Evolutionary conservation across 2,888 invertebrate species (phyloP), one percentile per base, ranked within the genome.

Genomic region (Latrodectus elegans): DNA sequence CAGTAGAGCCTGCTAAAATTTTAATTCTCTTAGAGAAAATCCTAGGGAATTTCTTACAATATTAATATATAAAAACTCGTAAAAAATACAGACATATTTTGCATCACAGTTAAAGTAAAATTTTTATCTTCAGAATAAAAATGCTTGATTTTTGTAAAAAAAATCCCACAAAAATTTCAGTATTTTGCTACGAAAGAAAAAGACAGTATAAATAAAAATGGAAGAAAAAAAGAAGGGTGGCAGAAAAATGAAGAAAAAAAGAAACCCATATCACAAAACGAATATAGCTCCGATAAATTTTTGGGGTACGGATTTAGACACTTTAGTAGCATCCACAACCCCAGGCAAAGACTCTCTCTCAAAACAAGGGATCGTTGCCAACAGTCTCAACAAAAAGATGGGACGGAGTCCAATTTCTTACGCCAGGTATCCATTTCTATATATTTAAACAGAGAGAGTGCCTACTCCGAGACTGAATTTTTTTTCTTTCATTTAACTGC

Each of bases 401-500:
- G 86, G 86, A 76, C 65, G 72, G 76, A 77, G 77, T 87, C 86
- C 86, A 87, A 87, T 87, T 87, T 87, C 86, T 65, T 65, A 53
- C 81, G 67, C 53, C 81, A 77, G 86, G 86, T 81, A 87, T 87
- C 86, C 86, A 81, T 87, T 87, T 87, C 86, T 82, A 81, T 87
- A 82, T 87, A 87, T 87, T 87, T 87, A 87, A 87, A 77, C 81
- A 87, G 74, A 60, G 60, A 12, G 60, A 60, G n/a, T 60, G 60
- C 60, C 60, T 60, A 11, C 60, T 60, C 71, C 60, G 38, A 51
- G 60, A 4, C 53, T 22, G 55, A n/a, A 75, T 38, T 15, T 64
- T 75, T 60, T 15, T 51, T 1, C 22, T 71, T 67, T 38, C 38
- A 38, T 38, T 38, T 38, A 38, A 38, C 38, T 38, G 2, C 4